Evolutionary conservation across 2,113 vertebrate genomes (phyloP).

Genomic region (Lepisosteus osseus): DNA sequence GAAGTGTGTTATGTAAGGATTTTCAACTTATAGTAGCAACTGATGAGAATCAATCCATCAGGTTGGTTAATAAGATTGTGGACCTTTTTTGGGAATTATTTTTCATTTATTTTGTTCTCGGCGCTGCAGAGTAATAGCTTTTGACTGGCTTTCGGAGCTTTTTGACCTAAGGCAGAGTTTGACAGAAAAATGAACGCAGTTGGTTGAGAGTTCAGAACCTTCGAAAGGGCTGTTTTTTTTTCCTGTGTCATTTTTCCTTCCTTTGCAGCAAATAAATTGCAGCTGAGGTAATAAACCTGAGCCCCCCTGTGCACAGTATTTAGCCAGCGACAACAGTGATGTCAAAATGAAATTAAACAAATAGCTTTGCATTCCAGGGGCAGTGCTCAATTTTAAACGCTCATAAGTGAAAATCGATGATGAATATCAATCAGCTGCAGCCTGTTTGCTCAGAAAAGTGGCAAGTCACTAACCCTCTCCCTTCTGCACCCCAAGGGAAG

Average conservation of each 20-base stretch:
- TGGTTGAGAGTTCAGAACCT: not conserved
- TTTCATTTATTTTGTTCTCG: constrained; percentile 3
- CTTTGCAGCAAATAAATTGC: not conserved
- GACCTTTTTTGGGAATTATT: not conserved
- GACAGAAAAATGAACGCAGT: not conserved
- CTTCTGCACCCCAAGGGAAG: constrained; percentile 11
- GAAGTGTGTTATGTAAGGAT: too few species aligned
- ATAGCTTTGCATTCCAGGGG: constrained; percentile 5
- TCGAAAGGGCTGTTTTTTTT: not conserved
- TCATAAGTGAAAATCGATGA: constrained; percentile 23
- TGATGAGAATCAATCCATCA: not conserved
- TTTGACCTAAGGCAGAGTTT: too few species aligned
- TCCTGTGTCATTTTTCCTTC: not conserved
- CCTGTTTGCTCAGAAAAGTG: constrained; percentile 31
- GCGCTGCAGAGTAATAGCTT: not conserved
- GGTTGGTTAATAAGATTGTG: too few species aligned
- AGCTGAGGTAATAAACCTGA: constrained; percentile 4
- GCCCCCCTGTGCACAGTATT: not conserved
- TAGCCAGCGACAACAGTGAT: constrained; percentile 7
- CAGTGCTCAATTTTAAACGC: constrained; percentile 19
- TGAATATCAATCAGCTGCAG: constrained; percentile 15
- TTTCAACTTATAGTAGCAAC: too few species aligned
- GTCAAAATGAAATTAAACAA: constrained; percentile 16
- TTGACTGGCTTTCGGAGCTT: not conserved
- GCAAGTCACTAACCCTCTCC: constrained; percentile 20